Conservation (phyloP, 2,797 vertebrate genomes). For the Neomorphus geoffroyi region DNA sequence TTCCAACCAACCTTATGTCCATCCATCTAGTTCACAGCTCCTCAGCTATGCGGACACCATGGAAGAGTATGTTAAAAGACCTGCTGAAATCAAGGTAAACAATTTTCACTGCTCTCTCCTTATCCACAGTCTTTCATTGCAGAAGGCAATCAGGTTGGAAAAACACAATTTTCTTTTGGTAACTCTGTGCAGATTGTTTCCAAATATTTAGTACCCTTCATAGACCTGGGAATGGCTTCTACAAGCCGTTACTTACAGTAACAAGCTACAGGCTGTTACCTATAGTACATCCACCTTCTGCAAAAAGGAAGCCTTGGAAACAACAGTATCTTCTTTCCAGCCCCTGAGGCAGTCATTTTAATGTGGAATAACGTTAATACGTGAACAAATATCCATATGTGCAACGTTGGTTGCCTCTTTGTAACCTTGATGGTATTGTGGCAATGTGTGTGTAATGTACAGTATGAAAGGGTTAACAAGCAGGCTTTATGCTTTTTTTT, state of each 20-base stretch:
- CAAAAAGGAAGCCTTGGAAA: background rate
- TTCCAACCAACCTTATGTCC: background rate
- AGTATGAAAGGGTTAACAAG: background rate
- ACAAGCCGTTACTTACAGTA: background rate
- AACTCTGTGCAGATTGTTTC: background rate
- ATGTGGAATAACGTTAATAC: background rate
- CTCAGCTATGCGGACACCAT: background rate
- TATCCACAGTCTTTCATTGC: background rate
- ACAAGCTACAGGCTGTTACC: too few species aligned
- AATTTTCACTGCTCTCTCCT: background rate
- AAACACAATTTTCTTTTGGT: background rate
- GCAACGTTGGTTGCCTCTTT: background rate
- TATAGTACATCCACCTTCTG: background rate
- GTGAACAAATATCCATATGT: background rate
- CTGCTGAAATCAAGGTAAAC: background rate
- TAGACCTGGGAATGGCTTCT: background rate
- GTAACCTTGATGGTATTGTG: background rate
- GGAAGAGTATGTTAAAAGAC: background rate
- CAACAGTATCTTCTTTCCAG: background rate
- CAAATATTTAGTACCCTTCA: background rate
- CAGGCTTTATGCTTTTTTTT: constrained; percentile 15
- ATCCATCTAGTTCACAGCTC: background rate
- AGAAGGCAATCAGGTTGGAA: background rate
- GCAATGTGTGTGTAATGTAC: background rate
- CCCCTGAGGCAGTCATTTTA: background rate